These are phyloP conservation scores for Diogma glabrata DNA, from an alignment of 2,888 invertebrate genomes.

Conservation along the genomic window DNA sequence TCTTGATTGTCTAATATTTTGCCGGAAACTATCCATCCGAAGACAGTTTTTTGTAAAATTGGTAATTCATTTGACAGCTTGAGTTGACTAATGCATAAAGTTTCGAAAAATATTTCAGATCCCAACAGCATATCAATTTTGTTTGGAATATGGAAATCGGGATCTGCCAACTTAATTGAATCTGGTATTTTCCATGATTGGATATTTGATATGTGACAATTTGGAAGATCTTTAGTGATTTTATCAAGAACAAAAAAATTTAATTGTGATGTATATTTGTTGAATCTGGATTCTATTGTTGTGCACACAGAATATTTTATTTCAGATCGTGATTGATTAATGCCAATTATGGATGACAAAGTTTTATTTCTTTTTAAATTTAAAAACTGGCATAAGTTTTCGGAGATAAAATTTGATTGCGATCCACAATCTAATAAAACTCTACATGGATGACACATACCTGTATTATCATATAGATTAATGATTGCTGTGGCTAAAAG, in stretches of 20 bases:
- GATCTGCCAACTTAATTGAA: background rate
- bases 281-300: background rate
- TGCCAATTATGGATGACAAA: background rate
- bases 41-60: background rate
- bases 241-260: background rate
- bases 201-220: background rate
- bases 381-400: background rate
- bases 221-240: background rate
- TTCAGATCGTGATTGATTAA: conserved; percentile 5
- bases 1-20: background rate
- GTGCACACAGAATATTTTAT: too few relatives aligned
- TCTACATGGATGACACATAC: background rate
- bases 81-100: background rate
- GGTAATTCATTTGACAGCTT: background rate
- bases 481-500: too few relatives aligned
- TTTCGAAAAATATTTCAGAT: too few relatives aligned
- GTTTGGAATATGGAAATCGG: background rate
- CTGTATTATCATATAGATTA: too few relatives aligned
- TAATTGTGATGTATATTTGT: too few relatives aligned
- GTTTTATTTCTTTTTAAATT: background rate
- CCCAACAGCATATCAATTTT: background rate
- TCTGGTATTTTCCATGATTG: background rate
- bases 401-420: too few relatives aligned
- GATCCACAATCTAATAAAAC: conserved; percentile 2
- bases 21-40: background rate